Evolutionary conservation across 1,140 invertebrate genomes (phyloP).

Genomic region (Colletes latitarsis): DNA sequence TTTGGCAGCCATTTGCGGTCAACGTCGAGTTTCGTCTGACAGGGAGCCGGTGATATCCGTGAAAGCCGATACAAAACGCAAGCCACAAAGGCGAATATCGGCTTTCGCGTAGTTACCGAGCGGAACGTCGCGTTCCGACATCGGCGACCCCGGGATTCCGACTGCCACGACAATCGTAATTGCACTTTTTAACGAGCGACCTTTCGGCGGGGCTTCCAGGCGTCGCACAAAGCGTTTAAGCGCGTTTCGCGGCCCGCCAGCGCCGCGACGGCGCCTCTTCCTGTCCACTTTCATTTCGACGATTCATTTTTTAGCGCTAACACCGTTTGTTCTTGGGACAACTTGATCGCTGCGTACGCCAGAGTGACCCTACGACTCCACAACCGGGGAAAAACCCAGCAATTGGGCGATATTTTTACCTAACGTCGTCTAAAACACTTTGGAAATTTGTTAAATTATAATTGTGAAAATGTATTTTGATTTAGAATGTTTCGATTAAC

Average conservation of each 20-base stretch:
- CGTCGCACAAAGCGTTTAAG: conserved; percentile 31
- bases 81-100: conserved; percentile 42
- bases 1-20: conserved; percentile 54
- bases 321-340: not conserved
- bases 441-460: no score
- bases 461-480: no score
- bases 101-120: conserved; percentile 37
- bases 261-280: conserved; percentile 10
- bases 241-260: conserved; percentile 1
- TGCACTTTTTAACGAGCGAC: not conserved
- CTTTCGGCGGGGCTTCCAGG: not conserved
- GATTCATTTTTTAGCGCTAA: conserved; percentile 5
- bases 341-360: no score
- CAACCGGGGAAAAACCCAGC: no score
- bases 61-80: conserved; percentile 57
- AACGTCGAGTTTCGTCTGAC: conserved; percentile 45
- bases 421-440: no score
- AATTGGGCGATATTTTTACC: no score
- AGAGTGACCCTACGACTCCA: no score
- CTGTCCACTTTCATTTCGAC: conserved; percentile 13
- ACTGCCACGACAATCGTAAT: not conserved
- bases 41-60: conserved; percentile 39
- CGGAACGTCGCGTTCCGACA: not conserved
- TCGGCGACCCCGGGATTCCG: not conserved
- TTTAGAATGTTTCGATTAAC: no score